Evolutionary conservation across 2,888 invertebrate species (phyloP), one percentile per base, ranked within the genome.

Genomic region (Melanchra persicariae): DNA sequence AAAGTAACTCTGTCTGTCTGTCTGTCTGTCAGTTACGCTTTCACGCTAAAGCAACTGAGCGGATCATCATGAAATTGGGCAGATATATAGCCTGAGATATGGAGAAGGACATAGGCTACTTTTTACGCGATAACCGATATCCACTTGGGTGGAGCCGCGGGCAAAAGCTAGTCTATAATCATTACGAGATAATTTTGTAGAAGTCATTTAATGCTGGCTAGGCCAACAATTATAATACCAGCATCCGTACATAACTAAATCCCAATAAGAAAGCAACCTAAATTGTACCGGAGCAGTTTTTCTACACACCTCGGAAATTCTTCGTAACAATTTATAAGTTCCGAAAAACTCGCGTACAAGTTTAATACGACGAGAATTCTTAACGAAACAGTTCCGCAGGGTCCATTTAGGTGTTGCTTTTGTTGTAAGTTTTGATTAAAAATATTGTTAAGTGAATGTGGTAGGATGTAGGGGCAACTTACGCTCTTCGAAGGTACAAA

Each of bases 351-450:
- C 52, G 45, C 68, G 72, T 74, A 84, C 75, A 84, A 85, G 73
- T 85, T 84, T 84, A 85, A 85, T 76, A 81, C 85, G 84, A 70
- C 54, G 65, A n/a, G 74, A 84, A 81, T 76, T 84, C 79, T 74
- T 78, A 83, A 75, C 67, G 61, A 73, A 85, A 78, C 73, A 74
- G 71, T 81, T 71, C 74, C 70, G 30, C 66, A 9, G 72, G 69
- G 74, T 65, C 70, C 65, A 67, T 80, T 83, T 73, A 68, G 51
- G 59, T 79, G 77, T 70, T 68, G 54, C 67, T 69, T 70, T 60
- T 65, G 60, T 83, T 64, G 59, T 64, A 83, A 82, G 76, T 82
- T 82, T 85, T 79, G 83, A 82, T 82, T 85, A 82, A 85, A 84
- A 82, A 85, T 79, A 73, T 73, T 79, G 64, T 45, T 51, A 26